Evolutionary conservation across 2,888 invertebrate genomes (phyloP).

Genomic region (Xylophagus ater): DNA sequence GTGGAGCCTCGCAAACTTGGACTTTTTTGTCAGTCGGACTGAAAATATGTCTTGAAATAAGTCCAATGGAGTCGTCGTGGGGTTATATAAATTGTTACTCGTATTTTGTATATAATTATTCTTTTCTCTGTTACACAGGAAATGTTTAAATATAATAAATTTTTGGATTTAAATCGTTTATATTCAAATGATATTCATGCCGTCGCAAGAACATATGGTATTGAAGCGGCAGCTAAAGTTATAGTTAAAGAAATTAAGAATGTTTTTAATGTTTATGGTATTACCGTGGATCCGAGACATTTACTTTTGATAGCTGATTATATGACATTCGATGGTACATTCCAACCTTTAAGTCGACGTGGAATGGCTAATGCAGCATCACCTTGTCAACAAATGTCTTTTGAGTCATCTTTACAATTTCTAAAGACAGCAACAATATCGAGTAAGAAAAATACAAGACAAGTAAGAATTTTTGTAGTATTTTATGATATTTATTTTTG

Average conservation of each 20-base stretch:
- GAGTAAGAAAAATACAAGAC: slow-evolving; percentile 16
- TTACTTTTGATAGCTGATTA: slow-evolving; percentile 89
- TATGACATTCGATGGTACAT: slow-evolving; percentile 90
- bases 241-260: slow-evolving; percentile 90
- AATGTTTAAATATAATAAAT: slow-evolving; percentile 70
- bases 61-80: too few species aligned
- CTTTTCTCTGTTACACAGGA: slow-evolving; percentile 42
- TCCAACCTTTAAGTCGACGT: slow-evolving; percentile 78
- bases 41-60: too few species aligned
- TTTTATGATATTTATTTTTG: slow-evolving; percentile 3
- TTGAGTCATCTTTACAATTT: slow-evolving; percentile 85
- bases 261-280: slow-evolving; percentile 96
- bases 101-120: neutral
- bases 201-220: slow-evolving; percentile 83
- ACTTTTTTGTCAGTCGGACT: too few species aligned
- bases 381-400: slow-evolving; percentile 95
- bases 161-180: slow-evolving; percentile 68
- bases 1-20: too few species aligned
- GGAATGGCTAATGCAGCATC: slow-evolving; percentile 88
- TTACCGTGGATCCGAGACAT: slow-evolving; percentile 89
- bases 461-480: neutral
- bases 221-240: slow-evolving; percentile 87
- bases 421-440: slow-evolving; percentile 57
- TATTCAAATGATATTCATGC: slow-evolving; percentile 93
- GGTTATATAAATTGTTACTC: neutral